Evolutionary conservation across 2,888 invertebrate species (phyloP).

Genomic region (Acanthosepion lycidas): DNA sequence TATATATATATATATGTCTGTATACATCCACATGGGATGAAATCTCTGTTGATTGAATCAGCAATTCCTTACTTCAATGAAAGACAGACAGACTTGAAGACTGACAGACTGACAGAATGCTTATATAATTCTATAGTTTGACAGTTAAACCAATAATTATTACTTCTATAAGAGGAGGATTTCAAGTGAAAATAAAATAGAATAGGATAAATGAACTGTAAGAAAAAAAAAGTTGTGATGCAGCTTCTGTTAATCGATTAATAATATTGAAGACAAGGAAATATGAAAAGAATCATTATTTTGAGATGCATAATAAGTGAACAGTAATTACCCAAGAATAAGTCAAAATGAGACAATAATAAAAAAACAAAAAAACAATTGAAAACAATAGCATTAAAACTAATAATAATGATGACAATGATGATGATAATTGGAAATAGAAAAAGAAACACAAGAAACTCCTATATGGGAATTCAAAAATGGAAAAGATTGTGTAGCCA

Average conservation of each 20-base stretch:
- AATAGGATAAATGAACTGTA: neutral
- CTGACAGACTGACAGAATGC: neutral
- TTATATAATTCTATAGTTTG: conserved; percentile 4
- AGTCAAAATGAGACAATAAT: neutral
- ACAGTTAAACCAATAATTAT: neutral
- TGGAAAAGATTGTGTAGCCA: too few species aligned
- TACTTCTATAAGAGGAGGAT: neutral
- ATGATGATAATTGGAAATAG: too few species aligned
- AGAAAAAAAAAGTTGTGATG: neutral
- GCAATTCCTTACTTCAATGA: neutral
- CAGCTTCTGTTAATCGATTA: neutral
- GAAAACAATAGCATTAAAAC: neutral
- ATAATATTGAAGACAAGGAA: neutral
- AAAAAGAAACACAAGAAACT: too few species aligned
- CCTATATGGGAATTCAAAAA: too few species aligned
- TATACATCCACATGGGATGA: neutral
- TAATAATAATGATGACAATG: neutral
- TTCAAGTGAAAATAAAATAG: conserved; percentile 6
- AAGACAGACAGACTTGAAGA: neutral
- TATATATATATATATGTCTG: neutral
- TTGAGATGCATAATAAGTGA: neutral
- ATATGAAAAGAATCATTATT: neutral
- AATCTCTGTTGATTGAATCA: neutral
- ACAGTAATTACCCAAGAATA: neutral
- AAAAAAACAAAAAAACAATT: neutral